Conservation (phyloP, 2,797 vertebrate species). For the Saxicola maurus region DNA sequence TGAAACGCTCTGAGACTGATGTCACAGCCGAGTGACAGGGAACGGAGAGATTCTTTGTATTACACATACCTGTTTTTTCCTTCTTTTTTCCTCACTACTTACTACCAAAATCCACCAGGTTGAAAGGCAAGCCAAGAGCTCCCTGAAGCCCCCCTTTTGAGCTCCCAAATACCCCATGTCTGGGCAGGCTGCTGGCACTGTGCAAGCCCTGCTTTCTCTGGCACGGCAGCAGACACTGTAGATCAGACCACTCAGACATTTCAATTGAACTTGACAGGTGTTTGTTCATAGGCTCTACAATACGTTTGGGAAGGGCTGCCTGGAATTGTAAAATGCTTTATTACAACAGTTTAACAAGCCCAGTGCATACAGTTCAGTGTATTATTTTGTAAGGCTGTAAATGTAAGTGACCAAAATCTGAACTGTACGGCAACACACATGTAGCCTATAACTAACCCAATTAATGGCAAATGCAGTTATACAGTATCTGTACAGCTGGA, state of each 20-base stretch:
- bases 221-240: not conserved
- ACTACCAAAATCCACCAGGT: not conserved
- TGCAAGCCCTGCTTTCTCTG: not conserved
- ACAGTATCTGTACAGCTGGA: not conserved
- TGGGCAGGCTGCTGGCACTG: fast-evolving
- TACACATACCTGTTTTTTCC: not conserved
- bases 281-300: slow-evolving; percentile 4
- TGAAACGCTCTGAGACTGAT: not conserved
- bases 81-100: not conserved
- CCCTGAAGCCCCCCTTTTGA: not conserved
- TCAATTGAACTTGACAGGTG: slow-evolving; percentile 24
- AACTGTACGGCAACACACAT: not conserved
- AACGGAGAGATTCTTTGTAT: not conserved
- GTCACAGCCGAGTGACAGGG: not conserved
- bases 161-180: not conserved
- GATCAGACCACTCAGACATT: not conserved
- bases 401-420: not conserved
- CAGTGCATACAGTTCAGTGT: not conserved
- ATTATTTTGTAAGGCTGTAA: not conserved
- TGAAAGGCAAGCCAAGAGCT: not conserved
- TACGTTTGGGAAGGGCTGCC: not conserved
- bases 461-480: not conserved
- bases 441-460: not conserved
- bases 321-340: not conserved
- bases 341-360: not conserved